Evolutionary conservation across 1,140 invertebrate species (phyloP).

Genomic region (Drosophila kurseongensis): DNA sequence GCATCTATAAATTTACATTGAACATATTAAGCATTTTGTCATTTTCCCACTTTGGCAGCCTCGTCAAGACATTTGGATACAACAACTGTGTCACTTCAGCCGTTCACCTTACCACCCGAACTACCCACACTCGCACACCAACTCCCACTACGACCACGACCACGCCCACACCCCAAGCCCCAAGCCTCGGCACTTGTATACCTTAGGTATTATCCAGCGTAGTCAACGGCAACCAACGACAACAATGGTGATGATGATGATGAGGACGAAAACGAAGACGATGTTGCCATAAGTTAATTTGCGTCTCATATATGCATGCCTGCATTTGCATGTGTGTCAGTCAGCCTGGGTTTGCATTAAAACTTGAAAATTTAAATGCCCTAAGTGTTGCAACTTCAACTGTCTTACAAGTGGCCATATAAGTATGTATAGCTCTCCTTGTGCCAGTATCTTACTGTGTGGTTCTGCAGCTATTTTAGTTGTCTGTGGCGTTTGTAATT

Average conservation of each 20-base stretch:
- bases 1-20: not conserved
- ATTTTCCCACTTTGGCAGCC: constrained; percentile 56
- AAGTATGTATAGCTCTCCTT: constrained; percentile 22
- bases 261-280: constrained; percentile 43
- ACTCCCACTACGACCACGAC: constrained; percentile 7
- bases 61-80: constrained; percentile 68
- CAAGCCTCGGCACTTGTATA: constrained; percentile 38
- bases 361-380: constrained; percentile 81
- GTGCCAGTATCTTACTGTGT: constrained; percentile 15
- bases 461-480: constrained; percentile 3
- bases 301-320: constrained; percentile 64
- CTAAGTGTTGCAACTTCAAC: constrained; percentile 68
- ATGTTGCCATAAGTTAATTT: constrained; percentile 80
- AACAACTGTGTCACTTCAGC: constrained; percentile 65
- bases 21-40: constrained; percentile 18
- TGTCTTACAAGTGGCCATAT: constrained; percentile 37
- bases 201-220: constrained; percentile 70
- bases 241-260: constrained; percentile 26
- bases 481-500: constrained; percentile 60
- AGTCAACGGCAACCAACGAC: constrained; percentile 57
- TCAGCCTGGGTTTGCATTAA: constrained; percentile 64
- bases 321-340: constrained; percentile 68
- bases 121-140: not conserved
- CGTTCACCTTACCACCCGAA: constrained; percentile 1
- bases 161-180: constrained; percentile 11